Base-by-base conservation (phyloP, 2,888 invertebrate genomes). In the Pseudococcus viburni region DNA sequence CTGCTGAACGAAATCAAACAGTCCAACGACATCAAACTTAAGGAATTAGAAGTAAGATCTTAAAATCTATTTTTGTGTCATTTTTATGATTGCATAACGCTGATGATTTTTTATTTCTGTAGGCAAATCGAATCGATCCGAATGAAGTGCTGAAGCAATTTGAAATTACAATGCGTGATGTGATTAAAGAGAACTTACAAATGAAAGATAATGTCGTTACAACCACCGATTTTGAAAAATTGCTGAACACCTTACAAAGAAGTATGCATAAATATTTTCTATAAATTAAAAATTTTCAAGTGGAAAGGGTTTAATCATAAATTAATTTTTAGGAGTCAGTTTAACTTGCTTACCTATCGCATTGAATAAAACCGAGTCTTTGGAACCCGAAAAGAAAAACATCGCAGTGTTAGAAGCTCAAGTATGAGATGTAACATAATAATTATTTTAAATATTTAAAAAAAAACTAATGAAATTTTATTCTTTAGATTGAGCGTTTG, bases 81-180 rank as follows among this genome's bases (percentile, higher is more conserved):
- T 33, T n/a, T 33, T 85, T 64, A 6, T n/a, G n/a, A 59, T 42
- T 55, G n/a, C 42, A 9, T 42, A 6, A 33, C 22, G 17, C 15
- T 12, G 15, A 55, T 33, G 9, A 33, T 85, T 55, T 0, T 33
- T 85, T 33, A 19, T 42, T 39, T 85, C 39, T 64, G 4, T 19
- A 85, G 85, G 33, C 26, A 26, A 85, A 59, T 64, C 48, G 64
- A 83, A 19, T 88, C 17, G 59, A 88, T 42, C 26, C 88, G 8
- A 51, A 88, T 80, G 59, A 88, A 39, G 22, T 88, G 6, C 6
- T 88, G 17, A 80, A 83, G n/a, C 88, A 88, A 39, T 33, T 88
- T 59, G 88, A 88, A 51, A 80, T 6, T 83, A 39, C 83, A 0
- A 80, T 88, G 19, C 48, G 88, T 19, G 83, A 88, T 11, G 55